Percentiles rank a stretch among this genome's conserved stretches.
Conservation (phyloP, 2,888 invertebrate genomes). For the Mimachlamys varia region DNA sequence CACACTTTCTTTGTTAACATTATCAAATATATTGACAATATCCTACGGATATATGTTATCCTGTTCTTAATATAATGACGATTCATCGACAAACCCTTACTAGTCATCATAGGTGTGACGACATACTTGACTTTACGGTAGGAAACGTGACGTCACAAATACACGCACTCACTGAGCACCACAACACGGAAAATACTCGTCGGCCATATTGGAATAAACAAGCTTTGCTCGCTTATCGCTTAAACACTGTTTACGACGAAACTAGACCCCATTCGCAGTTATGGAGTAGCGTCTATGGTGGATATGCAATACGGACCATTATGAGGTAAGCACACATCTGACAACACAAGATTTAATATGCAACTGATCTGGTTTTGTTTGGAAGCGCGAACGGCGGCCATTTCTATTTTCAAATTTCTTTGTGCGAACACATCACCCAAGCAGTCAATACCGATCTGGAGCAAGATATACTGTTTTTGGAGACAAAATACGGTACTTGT, state of each 20-base stretch:
- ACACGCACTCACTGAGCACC: constrained; percentile 34
- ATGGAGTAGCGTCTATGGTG: not conserved
- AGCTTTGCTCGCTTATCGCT: not conserved
- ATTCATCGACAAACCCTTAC: not conserved
- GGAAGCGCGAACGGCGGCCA: constrained; percentile 36
- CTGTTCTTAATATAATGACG: no score
- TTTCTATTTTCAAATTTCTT: constrained; percentile 31
- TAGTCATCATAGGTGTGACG: not conserved
- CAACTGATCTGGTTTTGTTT: not conserved
- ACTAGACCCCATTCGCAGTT: not conserved
- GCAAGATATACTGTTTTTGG: not conserved
- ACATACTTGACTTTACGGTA: not conserved
- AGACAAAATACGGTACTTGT: not conserved
- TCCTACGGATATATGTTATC: no score
- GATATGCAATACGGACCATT: not conserved
- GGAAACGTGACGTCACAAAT: constrained; percentile 24
- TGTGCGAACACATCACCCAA: constrained; percentile 15
- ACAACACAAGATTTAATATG: not conserved
- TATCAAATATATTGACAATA: no score
- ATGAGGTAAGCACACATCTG: not conserved
- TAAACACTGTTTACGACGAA: not conserved
- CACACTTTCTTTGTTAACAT: no score
- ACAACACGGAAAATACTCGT: constrained; percentile 18
- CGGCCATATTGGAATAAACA: constrained; percentile 33
- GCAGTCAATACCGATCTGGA: not conserved